A percentile compares a stretch with the other conserved stretches of the same genome.
Conservation (phyloP, 2,113 vertebrate species). For the Entelurus aequoreus region DNA sequence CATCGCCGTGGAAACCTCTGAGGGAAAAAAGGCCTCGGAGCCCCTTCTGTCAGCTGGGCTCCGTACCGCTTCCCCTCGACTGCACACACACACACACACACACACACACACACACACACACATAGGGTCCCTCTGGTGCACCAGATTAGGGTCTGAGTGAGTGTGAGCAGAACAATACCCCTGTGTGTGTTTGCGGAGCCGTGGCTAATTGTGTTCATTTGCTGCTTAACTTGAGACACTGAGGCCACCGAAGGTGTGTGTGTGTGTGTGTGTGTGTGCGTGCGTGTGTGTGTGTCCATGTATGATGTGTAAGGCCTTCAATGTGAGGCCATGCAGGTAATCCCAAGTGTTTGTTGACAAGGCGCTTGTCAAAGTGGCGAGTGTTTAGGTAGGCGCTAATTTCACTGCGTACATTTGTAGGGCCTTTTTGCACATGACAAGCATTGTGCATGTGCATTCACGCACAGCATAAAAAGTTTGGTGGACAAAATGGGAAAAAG, state of each 20-base stretch:
- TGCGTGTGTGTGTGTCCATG: slow-evolving; percentile 18
- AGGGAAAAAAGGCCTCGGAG: slow-evolving; percentile 63
- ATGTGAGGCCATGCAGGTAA: slow-evolving; percentile 65
- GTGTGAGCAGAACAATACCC: slow-evolving; percentile 69
- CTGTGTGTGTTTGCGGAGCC: slow-evolving; percentile 65
- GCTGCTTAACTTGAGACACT: slow-evolving; percentile 67
- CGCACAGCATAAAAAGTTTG: no score
- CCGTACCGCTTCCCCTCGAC: slow-evolving; percentile 57
- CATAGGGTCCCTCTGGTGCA: slow-evolving; percentile 48
- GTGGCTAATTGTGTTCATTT: slow-evolving; percentile 71
- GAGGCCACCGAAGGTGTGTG: slow-evolving; percentile 50
- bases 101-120: slow-evolving; percentile 20
- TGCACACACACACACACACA: slow-evolving; percentile 36
- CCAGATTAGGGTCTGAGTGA: slow-evolving; percentile 65
- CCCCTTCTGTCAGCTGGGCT: slow-evolving; percentile 73
- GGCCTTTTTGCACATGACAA: slow-evolving; percentile 25
- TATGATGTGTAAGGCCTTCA: slow-evolving; percentile 11
- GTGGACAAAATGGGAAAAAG: no score
- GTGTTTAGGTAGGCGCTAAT: slow-evolving; percentile 45
- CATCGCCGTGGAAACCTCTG: slow-evolving; percentile 67
- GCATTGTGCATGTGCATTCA: slow-evolving; percentile 56
- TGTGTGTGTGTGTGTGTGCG: slow-evolving; percentile 31
- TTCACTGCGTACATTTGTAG: slow-evolving; percentile 15
- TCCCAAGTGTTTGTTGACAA: slow-evolving; percentile 35
- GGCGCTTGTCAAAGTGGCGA: slow-evolving; percentile 35